These are phyloP conservation scores for Cotesia vestalis DNA, from an alignment of 1,140 invertebrate genomes.

Conservation along the genomic window DNA sequence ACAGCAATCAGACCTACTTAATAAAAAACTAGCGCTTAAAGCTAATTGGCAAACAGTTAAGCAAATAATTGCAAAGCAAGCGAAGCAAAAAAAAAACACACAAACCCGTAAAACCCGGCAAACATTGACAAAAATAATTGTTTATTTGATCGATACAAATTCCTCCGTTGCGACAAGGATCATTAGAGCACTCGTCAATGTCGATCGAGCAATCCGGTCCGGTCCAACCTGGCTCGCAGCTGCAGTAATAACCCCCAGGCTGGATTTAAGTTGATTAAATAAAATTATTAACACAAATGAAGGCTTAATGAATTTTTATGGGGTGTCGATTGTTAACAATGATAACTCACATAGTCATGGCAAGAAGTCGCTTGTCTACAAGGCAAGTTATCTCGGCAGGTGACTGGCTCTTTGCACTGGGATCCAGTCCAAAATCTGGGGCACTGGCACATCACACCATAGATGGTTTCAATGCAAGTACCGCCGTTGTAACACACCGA, in stretches of 20 bases:
- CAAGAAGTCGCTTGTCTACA: conserved; percentile 69
- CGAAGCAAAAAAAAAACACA: conserved; percentile 1
- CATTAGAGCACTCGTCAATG: conserved; percentile 68
- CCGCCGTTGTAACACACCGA: conserved; percentile 71
- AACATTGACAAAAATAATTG: conserved; percentile 76
- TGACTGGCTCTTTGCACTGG: conserved; percentile 58
- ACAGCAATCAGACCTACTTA: too few relatives aligned
- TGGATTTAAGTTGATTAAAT: conserved; percentile 41
- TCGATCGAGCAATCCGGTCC: conserved; percentile 71
- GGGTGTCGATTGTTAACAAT: too few relatives aligned
- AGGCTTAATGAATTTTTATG: too few relatives aligned
- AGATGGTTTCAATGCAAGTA: conserved; percentile 68
- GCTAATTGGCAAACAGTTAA: background rate
- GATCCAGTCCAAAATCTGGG: conserved; percentile 69
- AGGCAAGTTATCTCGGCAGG: conserved; percentile 66
- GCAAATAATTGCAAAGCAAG: conserved; percentile 23
- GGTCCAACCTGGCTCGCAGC: conserved; percentile 77
- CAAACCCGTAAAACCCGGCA: conserved; percentile 74
- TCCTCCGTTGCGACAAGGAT: conserved; percentile 75
- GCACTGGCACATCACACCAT: conserved; percentile 67
- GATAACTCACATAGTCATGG: conserved; percentile 70
- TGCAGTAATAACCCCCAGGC: conserved; percentile 75
- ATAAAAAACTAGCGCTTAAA: too few relatives aligned
- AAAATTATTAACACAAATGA: conserved; percentile 33
- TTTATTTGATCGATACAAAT: conserved; percentile 71